Evolutionary conservation across 2,797 vertebrate species (phyloP), one percentile per base, ranked within the genome.

Genomic region (Aulostomus chinensis): DNA sequence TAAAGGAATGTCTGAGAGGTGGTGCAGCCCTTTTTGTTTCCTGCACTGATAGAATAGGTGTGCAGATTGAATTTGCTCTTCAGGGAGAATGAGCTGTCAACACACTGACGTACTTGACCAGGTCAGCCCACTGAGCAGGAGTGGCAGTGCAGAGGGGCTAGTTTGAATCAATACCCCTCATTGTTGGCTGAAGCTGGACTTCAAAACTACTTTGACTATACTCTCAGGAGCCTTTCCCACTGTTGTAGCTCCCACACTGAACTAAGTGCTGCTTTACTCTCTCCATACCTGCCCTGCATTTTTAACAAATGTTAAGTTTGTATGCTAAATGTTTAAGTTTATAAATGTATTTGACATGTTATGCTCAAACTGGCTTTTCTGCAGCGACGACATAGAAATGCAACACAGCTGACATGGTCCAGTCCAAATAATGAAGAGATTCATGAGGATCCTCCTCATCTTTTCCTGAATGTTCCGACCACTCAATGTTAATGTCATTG

Each of bases 91-190:
- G 31, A 56, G 55, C 79, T 72, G 78, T 80, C 74, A 83, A 86
- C 90, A 88, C 82, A 86, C 58, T 68, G 80, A 79, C 35, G 62
- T 62, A 88, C 86, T 91, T 87, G 83, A 89, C 78, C 83, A 75
- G 74, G 73, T 80, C 36, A 51, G 69, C 40, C 51, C 50, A 32
- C 59, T 46, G 51, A 57, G 66, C 48, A 69, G 52, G 45, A 63
- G 73, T 26, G 45, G 51, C 28, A 34, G 58, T 58, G 63, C 39
- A 54, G 39, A 76, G 81, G 83, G 63, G 64, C 45, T 39, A 16
- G 49, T 63, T 58, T 58, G 68, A 71, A 87, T 90, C 83, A 89
- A 86, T 82, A 84, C 68, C 41, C 29, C 28, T 76, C 82, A 84
- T 89, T 90, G 88, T 89, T 71, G 62, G 63, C 67, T 54, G 47